Evolutionary conservation across 1,140 invertebrate genomes (phyloP).

Genomic region (Polyergus mexicanus): DNA sequence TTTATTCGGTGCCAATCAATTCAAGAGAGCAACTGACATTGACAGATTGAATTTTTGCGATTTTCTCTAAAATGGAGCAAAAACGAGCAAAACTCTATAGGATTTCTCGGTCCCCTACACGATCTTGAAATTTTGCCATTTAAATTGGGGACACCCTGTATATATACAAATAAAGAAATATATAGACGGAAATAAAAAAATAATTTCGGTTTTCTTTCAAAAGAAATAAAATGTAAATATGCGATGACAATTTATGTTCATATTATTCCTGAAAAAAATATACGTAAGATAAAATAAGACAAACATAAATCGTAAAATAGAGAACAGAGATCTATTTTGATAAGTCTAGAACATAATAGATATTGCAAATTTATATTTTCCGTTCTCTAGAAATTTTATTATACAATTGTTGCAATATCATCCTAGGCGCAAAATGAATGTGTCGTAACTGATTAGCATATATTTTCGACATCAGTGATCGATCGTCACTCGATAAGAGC

Average conservation of each 20-base stretch:
- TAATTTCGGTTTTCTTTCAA: background rate
- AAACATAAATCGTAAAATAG: too few relatives aligned
- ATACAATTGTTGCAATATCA: background rate
- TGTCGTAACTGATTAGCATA: conserved; percentile 15
- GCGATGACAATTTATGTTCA: background rate
- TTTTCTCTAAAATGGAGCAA: too few relatives aligned
- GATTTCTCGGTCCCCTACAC: too few relatives aligned
- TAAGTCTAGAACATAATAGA: background rate
- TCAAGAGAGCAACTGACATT: too few relatives aligned
- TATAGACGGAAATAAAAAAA: background rate
- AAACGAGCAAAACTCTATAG: too few relatives aligned
- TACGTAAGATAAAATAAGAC: background rate
- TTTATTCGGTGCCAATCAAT: too few relatives aligned
- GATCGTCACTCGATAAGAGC: background rate
- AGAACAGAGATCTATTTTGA: background rate
- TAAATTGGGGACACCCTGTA: too few relatives aligned
- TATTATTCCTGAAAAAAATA: background rate
- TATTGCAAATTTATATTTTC: background rate
- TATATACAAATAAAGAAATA: background rate
- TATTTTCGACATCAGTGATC: conserved; percentile 25
- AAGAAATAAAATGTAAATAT: conserved; percentile 12
- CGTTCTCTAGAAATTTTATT: background rate
- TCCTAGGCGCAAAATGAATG: too few relatives aligned
- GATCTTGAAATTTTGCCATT: too few relatives aligned
- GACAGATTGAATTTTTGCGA: too few relatives aligned